Base-by-base conservation (phyloP, 2,797 vertebrate genomes). In the Trachurus trachurus region DNA sequence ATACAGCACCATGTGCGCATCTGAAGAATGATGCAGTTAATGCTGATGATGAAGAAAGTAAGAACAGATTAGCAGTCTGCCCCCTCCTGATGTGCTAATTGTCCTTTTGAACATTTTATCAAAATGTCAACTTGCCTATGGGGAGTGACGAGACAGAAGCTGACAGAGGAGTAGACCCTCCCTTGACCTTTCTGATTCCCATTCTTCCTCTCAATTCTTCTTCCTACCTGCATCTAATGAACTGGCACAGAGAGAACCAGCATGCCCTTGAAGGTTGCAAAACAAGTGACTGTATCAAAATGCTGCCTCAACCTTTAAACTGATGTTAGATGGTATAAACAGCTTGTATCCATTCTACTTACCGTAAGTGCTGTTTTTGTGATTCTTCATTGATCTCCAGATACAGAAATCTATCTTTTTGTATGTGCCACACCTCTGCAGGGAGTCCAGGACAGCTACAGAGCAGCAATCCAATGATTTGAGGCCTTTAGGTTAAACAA, bases 81-180 rank as follows among this genome's bases (percentile, higher is more conserved):
- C 7, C 58, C 67, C 13, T 21, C 67, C 13, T 16, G 58, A 82
- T 82, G 82, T 78, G 84, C 84, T 87, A 88, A 90, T 88, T 81
- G 83, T 89, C 69, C 75, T 78, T 87, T 80, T 89, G 81, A 88
- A 74, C 82, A 83, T 79, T 88, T 91, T 68, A 68, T 84, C 81
- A 81, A 88, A 89, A 90, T 90, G 87, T 81, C 87, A 91, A 15
- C 40, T 63, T 3, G 76, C 74, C 85, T 69, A 70, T 64, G 71
- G 88, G 71, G 64, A 81, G 73, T 59, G 37, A 81, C 67, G 74
- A 84, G 85, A 76, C 74, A 76, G 54, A 72, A 0, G 16, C 63
- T 60, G 85, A 79, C 71, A 75, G 64, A 76, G 50, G 61, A 71
- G 21, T 26, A 17, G 79, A 70, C 69, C 74, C 71, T 66, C 29